A percentile compares a stretch with the other conserved stretches of the same genome.
These are phyloP conservation scores for Lacanobia wlatinum DNA, from an alignment of 2,888 invertebrate genomes.

Conservation along the genomic window DNA sequence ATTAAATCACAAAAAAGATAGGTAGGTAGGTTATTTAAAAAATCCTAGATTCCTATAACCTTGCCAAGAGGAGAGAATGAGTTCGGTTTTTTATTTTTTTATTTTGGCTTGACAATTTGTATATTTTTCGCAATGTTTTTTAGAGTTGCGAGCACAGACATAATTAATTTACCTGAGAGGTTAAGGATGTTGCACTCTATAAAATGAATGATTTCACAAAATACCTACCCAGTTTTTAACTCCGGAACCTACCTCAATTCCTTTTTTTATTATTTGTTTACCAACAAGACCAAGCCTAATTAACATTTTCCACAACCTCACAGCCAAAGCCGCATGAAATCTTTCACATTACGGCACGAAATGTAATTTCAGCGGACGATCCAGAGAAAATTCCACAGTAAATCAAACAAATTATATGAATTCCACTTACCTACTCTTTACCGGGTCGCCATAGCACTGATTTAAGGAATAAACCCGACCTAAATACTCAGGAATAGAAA, in stretches of 20 bases:
- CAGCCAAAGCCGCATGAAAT: conserved; percentile 6
- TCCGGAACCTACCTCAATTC: neutral
- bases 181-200: neutral
- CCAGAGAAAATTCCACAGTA: conserved; percentile 5
- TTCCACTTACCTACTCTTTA: conserved; percentile 57
- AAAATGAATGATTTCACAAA: neutral
- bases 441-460: conserved; percentile 50
- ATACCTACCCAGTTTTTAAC: no score
- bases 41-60: neutral
- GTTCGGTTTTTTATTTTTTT: no score
- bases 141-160: no score
- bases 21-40: neutral
- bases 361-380: neutral
- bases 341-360: conserved; percentile 7
- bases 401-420: conserved; percentile 4
- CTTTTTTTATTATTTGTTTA: conserved; percentile 39
- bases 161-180: no score
- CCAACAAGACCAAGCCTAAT: conserved; percentile 35
- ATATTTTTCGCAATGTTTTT: neutral
- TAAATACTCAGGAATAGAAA: conserved; percentile 80
- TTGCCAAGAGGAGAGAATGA: neutral
- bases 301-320: conserved; percentile 37
- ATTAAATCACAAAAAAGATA: neutral
- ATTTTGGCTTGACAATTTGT: no score
- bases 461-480: conserved; percentile 68